phyloP scores from a whole-genome alignment of 2,113 vertebrate species.

The Danionella cerebrum region DNA sequence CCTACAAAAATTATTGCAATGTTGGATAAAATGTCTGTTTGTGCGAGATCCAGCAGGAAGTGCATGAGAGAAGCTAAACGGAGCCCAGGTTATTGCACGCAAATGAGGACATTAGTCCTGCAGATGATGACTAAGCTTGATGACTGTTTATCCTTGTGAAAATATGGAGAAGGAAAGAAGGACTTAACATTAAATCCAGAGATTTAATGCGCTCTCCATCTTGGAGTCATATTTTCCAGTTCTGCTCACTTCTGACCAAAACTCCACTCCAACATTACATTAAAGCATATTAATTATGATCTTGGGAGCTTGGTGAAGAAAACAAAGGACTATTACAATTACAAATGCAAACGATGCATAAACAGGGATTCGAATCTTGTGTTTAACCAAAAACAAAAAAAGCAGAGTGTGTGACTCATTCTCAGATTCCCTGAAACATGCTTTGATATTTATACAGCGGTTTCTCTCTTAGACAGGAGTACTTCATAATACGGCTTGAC shows the following conservation, averaged over 20 bases:
- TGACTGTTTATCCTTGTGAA: not conserved
- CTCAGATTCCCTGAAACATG: not conserved
- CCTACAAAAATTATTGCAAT: too few relatives aligned
- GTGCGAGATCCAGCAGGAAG: too few relatives aligned
- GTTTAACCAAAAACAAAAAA: not conserved
- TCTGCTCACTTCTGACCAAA: not conserved
- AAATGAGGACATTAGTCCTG: not conserved
- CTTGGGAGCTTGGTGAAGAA: not conserved
- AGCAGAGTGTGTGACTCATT: not conserved
- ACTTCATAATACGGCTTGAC: not conserved
- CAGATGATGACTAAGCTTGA: not conserved
- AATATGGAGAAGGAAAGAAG: slow-evolving; percentile 8
- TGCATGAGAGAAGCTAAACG: too few relatives aligned
- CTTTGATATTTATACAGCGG: not conserved
- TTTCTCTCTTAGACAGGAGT: not conserved
- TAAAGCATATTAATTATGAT: not conserved
- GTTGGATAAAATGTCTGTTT: too few relatives aligned
- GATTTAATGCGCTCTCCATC: too few relatives aligned
- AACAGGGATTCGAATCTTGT: not conserved
- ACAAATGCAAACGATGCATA: not conserved
- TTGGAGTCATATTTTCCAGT: not conserved
- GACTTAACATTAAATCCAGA: too few relatives aligned
- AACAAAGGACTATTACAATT: not conserved
- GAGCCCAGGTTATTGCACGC: too few relatives aligned
- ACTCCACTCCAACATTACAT: not conserved